These are phyloP conservation scores for Coccyzus lansbergi DNA, from an alignment of 2,797 vertebrate species.

Conservation along the genomic window DNA sequence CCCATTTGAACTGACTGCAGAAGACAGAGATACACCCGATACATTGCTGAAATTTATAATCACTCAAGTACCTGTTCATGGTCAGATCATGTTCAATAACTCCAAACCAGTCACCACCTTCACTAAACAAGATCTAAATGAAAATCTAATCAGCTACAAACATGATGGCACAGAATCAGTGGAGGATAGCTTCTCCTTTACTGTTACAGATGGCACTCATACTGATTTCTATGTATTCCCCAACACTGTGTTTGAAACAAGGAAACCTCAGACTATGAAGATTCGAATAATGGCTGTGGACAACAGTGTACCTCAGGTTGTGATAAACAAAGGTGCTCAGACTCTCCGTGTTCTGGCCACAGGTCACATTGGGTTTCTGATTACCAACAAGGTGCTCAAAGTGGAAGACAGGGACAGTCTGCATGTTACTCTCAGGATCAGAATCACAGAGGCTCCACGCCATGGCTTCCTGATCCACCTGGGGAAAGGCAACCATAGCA, in stretches of 20 bases:
- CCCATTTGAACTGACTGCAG: conserved; percentile 92
- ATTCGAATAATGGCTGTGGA: conserved; percentile 88
- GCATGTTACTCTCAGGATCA: conserved; percentile 82
- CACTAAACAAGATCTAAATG: conserved; percentile 94
- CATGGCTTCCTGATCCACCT: conserved; percentile 93
- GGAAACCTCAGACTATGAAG: conserved; percentile 90
- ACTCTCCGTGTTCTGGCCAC: conserved; percentile 84
- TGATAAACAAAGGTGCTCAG: conserved; percentile 90
- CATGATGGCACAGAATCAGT: conserved; percentile 90
- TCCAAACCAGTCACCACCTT: conserved; percentile 83
- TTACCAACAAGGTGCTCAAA: conserved; percentile 92
- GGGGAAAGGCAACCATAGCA: conserved; percentile 89
- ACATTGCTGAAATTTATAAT: conserved; percentile 86
- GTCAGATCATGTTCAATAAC: conserved; percentile 89
- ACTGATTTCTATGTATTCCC: conserved; percentile 94
- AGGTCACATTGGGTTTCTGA: conserved; percentile 88
- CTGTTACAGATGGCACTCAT: conserved; percentile 93
- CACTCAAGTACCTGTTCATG: conserved; percentile 90
- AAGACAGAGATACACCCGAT: conserved; percentile 93
- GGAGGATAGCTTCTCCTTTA: conserved; percentile 95
- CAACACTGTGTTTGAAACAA: conserved; percentile 90
- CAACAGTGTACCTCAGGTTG: conserved; percentile 88
- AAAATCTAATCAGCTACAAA: conserved; percentile 95
- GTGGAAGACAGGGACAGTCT: conserved; percentile 91
- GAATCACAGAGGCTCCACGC: conserved; percentile 82